These are phyloP conservation scores for Falco biarmicus DNA, from an alignment of 2,797 vertebrate species.

Conservation along the genomic window DNA sequence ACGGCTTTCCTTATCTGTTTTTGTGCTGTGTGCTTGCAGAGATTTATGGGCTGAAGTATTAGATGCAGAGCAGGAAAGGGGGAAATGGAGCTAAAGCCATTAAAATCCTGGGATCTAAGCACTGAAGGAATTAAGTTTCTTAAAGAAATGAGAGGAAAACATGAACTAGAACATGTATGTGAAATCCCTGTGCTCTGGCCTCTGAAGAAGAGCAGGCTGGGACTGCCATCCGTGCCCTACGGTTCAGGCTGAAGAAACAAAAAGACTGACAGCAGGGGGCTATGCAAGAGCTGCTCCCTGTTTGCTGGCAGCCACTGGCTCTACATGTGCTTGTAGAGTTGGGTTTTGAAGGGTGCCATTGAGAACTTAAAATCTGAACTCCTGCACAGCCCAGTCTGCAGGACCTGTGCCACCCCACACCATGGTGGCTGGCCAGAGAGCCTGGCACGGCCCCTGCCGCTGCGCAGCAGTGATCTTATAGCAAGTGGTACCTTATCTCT, in stretches of 20 bases:
- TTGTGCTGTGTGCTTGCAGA: slow-evolving; percentile 17
- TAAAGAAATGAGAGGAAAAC: background rate
- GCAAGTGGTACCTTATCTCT: background rate
- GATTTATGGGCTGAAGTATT: slow-evolving; percentile 57
- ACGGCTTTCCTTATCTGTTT: slow-evolving; percentile 33
- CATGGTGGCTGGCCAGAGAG: background rate
- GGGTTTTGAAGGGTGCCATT: background rate
- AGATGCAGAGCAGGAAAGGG: slow-evolving; percentile 26
- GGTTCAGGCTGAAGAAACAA: background rate
- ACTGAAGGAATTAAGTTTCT: background rate
- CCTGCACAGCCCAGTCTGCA: background rate
- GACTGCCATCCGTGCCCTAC: background rate
- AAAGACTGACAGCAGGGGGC: background rate
- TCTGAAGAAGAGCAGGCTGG: background rate
- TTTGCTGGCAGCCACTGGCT: background rate
- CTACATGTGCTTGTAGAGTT: fast-evolving
- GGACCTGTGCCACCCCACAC: background rate
- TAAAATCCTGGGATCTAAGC: background rate
- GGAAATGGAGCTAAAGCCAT: slow-evolving; percentile 29
- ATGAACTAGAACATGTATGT: background rate
- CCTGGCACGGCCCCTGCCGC: fast-evolving
- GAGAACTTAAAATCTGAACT: background rate
- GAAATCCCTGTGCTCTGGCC: background rate
- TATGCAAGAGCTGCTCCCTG: background rate
- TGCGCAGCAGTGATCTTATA: background rate